Evolutionary conservation across 2,888 invertebrate genomes (phyloP).

Genomic region (Calliopum simillimum): DNA sequence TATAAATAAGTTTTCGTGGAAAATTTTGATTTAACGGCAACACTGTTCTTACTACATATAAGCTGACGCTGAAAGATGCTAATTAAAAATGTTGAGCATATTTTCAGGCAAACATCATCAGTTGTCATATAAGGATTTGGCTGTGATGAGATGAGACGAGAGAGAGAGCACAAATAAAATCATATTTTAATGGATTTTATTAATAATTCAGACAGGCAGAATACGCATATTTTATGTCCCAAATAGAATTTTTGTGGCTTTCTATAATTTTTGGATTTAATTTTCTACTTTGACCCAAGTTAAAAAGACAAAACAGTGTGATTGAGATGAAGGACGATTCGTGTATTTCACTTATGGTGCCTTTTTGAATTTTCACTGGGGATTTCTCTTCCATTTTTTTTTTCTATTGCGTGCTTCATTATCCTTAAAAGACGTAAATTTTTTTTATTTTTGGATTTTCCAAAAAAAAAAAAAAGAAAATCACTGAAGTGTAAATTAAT

Average conservation of each 20-base stretch:
- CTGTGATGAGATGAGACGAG: background rate
- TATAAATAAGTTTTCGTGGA: no score
- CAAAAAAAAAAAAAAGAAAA: conserved; percentile 43
- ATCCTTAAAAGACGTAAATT: conserved; percentile 29
- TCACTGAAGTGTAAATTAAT: conserved; percentile 62
- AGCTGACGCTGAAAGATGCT: conserved; percentile 1
- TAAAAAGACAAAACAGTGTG: no score
- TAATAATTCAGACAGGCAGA: no score
- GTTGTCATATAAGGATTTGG: background rate
- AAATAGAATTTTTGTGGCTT: no score
- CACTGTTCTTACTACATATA: background rate
- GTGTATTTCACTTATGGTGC: conserved; percentile 2
- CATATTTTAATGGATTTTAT: no score
- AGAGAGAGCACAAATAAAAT: no score
- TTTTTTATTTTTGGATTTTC: conserved; percentile 30
- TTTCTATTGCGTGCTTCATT: conserved; percentile 32
- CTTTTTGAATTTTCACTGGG: conserved; percentile 23
- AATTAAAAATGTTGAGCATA: conserved; percentile 30
- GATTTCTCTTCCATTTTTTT: conserved; percentile 21
- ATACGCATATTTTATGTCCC: no score
- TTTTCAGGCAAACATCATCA: background rate
- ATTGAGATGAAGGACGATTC: no score
- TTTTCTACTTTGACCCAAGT: no score
- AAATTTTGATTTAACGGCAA: no score
- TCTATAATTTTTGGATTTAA: background rate